Evolutionary conservation across 2,113 vertebrate genomes (phyloP).

Genomic region (Macrotus californicus): DNA sequence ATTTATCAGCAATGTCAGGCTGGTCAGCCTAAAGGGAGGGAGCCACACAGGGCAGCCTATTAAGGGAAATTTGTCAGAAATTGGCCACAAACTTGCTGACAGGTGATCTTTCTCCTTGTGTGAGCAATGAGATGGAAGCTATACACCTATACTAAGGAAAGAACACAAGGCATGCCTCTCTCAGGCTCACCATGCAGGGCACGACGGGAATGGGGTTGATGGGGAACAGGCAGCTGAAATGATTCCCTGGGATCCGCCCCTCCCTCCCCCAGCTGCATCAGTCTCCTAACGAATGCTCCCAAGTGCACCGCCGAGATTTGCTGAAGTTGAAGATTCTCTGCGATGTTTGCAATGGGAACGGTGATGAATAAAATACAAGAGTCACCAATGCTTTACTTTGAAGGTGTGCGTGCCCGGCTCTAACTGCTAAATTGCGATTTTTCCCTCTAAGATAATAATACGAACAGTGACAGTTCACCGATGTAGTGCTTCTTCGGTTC

Average conservation of each 20-base stretch:
- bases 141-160: background rate
- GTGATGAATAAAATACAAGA: slow-evolving; percentile 50
- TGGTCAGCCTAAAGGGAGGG: background rate
- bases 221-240: background rate
- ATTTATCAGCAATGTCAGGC: background rate
- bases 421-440: slow-evolving; percentile 2
- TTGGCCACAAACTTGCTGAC: slow-evolving; percentile 41
- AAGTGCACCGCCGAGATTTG: background rate
- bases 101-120: background rate
- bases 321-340: slow-evolving; percentile 37
- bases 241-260: background rate
- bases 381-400: background rate
- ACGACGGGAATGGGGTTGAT: fast-evolving
- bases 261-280: background rate
- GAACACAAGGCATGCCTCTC: background rate
- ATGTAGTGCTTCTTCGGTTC: background rate
- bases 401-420: background rate
- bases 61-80: slow-evolving; percentile 45
- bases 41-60: background rate
- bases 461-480: slow-evolving; percentile 35
- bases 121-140: slow-evolving; percentile 6
- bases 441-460: slow-evolving; percentile 27
- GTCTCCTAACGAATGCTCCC: slow-evolving; percentile 14
- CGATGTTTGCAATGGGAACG: background rate
- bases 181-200: background rate